Conservation (phyloP, 2,797 vertebrate genomes). For the Rhabdomys pumilio region DNA sequence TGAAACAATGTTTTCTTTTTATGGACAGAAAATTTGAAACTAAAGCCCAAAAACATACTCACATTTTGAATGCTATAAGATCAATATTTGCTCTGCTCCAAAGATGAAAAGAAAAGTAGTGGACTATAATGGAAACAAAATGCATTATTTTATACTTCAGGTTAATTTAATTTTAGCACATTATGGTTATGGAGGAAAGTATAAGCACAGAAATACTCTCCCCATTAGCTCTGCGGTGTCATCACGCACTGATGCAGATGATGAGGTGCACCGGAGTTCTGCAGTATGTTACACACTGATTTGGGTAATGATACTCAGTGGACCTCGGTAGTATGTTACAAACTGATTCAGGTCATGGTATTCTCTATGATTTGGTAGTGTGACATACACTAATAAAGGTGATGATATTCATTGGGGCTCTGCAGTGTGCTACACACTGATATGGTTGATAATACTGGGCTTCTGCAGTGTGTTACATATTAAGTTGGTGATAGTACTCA, state of each 20-base stretch:
- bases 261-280: background rate
- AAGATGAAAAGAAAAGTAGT: background rate
- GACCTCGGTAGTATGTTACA: background rate
- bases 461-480: background rate
- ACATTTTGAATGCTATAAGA: background rate
- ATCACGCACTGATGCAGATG: background rate
- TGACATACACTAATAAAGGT: too few relatives aligned
- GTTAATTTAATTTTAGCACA: background rate
- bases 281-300: background rate
- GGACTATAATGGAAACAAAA: background rate
- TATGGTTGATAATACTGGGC: background rate
- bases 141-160: background rate
- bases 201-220: background rate
- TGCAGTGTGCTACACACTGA: background rate
- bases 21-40: background rate
- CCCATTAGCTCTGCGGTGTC: background rate
- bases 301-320: background rate
- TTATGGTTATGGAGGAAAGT: background rate
- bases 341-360: background rate
- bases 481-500: background rate
- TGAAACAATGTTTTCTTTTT: background rate
- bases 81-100: background rate
- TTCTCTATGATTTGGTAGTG: background rate
- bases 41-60: background rate
- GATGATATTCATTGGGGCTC: background rate